phyloP scores from a whole-genome alignment of 2,888 invertebrate genomes.

The Omphaloscelis lunosa region DNA sequence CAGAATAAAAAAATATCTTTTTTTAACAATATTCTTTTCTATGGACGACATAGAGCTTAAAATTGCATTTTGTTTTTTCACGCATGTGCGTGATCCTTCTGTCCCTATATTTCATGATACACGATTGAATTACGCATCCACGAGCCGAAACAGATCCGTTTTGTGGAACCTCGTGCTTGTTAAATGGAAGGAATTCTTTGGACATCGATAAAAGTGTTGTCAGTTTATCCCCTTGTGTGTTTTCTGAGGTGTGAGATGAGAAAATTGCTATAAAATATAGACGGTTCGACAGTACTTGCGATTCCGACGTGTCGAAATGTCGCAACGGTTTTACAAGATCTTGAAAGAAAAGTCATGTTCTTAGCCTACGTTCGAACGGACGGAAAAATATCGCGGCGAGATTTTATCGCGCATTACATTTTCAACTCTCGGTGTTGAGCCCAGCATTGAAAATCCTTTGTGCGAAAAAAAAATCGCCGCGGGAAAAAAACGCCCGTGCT shows the following conservation, averaged over 20 bases:
- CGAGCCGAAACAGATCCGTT: slow-evolving; percentile 55
- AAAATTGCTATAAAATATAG: slow-evolving; percentile 7
- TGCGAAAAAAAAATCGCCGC: too few relatives aligned
- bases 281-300: not conserved
- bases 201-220: slow-evolving; percentile 31
- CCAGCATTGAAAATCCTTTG: too few relatives aligned
- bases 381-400: too few relatives aligned
- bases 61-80: too few relatives aligned
- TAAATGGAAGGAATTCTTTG: slow-evolving; percentile 47
- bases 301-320: not conserved
- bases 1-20: too few relatives aligned
- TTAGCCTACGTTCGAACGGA: too few relatives aligned
- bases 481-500: too few relatives aligned
- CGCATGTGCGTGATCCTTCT: slow-evolving; percentile 22
- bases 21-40: too few relatives aligned
- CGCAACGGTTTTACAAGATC: not conserved
- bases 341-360: not conserved
- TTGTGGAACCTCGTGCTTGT: slow-evolving; percentile 47
- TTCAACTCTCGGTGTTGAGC: too few relatives aligned
- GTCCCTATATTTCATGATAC: not conserved
- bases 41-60: too few relatives aligned
- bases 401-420: too few relatives aligned
- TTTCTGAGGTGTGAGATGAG: slow-evolving; percentile 9
- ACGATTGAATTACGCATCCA: slow-evolving; percentile 59
- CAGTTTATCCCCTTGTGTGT: slow-evolving; percentile 19